A percentile compares a stretch with the other conserved stretches of the same genome.
Conservation (phyloP, 2,113 vertebrate species). For the Gasterosteus nipponicus region DNA sequence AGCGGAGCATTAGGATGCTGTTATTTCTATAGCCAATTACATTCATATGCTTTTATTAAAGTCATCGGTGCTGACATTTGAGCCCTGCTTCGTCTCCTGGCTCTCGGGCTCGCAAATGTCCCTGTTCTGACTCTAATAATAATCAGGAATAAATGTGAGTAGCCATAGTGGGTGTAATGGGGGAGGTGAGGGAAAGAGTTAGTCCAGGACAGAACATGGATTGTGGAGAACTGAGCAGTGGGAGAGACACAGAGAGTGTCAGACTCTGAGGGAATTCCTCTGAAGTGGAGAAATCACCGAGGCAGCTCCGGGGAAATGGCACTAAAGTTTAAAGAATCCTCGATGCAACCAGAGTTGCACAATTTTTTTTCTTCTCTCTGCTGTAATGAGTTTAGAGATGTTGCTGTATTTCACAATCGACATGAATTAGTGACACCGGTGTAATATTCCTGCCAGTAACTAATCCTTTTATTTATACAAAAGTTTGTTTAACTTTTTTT, state of each 20-base stretch:
- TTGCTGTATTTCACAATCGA: conserved; percentile 2
- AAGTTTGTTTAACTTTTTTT: conserved; percentile 10
- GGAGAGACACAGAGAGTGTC: neutral
- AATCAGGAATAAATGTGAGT: conserved; percentile 6
- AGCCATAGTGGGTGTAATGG: conserved; percentile 23
- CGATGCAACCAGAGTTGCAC: neutral
- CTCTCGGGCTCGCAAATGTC: conserved; percentile 1
- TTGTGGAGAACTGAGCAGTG: conserved; percentile 22
- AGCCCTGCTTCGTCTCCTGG: conserved; percentile 25
- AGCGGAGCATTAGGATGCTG: neutral
- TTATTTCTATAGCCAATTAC: conserved; percentile 32
- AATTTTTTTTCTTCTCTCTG: neutral
- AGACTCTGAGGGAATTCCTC: conserved; percentile 26
- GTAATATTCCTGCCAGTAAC: neutral
- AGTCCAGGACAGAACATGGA: conserved; percentile 31
- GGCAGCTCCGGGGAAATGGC: conserved; percentile 31
- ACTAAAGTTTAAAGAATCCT: conserved; percentile 40
- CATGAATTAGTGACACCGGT: neutral
- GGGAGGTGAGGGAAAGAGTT: conserved; percentile 27
- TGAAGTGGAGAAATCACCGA: conserved; percentile 23
- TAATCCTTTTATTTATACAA: neutral
- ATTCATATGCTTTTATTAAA: conserved; percentile 23
- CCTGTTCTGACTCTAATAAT: conserved; percentile 15
- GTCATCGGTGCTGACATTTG: conserved; percentile 58
- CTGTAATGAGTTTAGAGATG: conserved; percentile 6